Evolutionary conservation across 1,140 invertebrate genomes (phyloP).

Genomic region (Bombus waltoni): DNA sequence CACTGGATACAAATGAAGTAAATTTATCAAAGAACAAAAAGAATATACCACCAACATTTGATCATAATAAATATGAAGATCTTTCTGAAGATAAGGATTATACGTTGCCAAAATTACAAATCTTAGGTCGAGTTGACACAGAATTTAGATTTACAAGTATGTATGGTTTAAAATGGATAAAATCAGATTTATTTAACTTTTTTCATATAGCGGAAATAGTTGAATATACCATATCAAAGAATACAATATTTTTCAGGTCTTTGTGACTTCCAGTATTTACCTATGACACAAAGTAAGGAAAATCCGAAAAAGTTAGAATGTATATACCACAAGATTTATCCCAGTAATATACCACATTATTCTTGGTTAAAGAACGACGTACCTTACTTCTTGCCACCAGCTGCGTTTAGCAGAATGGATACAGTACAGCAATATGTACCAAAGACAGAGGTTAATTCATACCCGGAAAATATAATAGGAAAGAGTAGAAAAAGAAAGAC

Average conservation of each 20-base stretch:
- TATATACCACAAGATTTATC: slow-evolving; percentile 87
- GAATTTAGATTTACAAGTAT: slow-evolving; percentile 90
- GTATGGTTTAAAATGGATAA: slow-evolving; percentile 64
- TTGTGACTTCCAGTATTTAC: slow-evolving; percentile 96
- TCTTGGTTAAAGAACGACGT: slow-evolving; percentile 85
- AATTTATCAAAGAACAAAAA: slow-evolving; percentile 13
- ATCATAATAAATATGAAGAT: slow-evolving; percentile 69
- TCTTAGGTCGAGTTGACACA: slow-evolving; percentile 87
- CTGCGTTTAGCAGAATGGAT: slow-evolving; percentile 91
- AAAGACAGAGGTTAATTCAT: slow-evolving; percentile 75
- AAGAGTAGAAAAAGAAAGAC: slow-evolving; percentile 83
- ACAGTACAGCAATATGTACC: slow-evolving; percentile 83
- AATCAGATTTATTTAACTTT: slow-evolving; percentile 17
- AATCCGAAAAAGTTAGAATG: slow-evolving; percentile 82
- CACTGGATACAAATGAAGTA: background rate
- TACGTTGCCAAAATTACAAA: slow-evolving; percentile 76
- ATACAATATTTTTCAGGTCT: slow-evolving; percentile 85
- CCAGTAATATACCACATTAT: slow-evolving; percentile 84
- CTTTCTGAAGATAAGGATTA: slow-evolving; percentile 69
- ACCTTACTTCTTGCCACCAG: slow-evolving; percentile 89
- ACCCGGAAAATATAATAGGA: slow-evolving; percentile 81
- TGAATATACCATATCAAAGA: slow-evolving; percentile 1
- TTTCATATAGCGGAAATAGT: background rate
- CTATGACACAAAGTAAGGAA: slow-evolving; percentile 83
- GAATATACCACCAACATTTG: slow-evolving; percentile 62